Evolutionary conservation across 1,140 invertebrate genomes (phyloP), one percentile per base, ranked within the genome.

Genomic region (Drosophila albomicans): DNA sequence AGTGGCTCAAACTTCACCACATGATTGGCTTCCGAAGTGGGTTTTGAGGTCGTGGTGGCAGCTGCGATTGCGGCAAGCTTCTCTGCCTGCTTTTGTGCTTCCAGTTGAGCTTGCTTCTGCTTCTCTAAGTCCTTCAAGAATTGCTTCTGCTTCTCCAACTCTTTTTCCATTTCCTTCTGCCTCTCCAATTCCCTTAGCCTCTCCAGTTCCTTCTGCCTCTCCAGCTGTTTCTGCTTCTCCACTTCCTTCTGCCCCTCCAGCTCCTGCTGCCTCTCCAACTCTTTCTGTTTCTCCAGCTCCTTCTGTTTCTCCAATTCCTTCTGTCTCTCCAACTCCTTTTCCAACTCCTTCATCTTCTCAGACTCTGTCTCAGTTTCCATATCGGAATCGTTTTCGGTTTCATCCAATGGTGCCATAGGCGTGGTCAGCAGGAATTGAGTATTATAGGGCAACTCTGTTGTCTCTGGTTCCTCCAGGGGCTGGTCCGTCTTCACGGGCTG

Each of bases 391-490:
- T 74, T 81, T 8, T 57, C 15, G 15, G 15, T 7, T 2, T 56
- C 32, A 3, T 74, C 86, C 5, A 72, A 16, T 0, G 16, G 4
- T 6, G 65, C 56, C 81, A 85, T 89, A 5, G 81, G 78, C 2
- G 86, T 85, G 10, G 86, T 89, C 3, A 73, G 65, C 15, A 81
- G 20, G 30, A 84, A 91, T 16, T 85, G 71, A 5, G 78, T 79
- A 16, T 73, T 3, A 10, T 70, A 65, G 2, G 88, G 88, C 35
- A 89, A 13, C 61, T 88, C 88, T 3, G 88, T 91, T 35, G 88
- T 89, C 62, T 88, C 88, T 0, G 62, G 58, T 45, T 85, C 89
- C 13, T 81, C 62, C 1, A 13, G 11, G 0, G 49, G 38, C n/a
- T 61, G 32, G 11, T 87, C 38, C 5, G 79, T 38, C 13, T 77